phyloP scores from a whole-genome alignment of 2,888 invertebrate species.

The Parnassius glacialis region DNA sequence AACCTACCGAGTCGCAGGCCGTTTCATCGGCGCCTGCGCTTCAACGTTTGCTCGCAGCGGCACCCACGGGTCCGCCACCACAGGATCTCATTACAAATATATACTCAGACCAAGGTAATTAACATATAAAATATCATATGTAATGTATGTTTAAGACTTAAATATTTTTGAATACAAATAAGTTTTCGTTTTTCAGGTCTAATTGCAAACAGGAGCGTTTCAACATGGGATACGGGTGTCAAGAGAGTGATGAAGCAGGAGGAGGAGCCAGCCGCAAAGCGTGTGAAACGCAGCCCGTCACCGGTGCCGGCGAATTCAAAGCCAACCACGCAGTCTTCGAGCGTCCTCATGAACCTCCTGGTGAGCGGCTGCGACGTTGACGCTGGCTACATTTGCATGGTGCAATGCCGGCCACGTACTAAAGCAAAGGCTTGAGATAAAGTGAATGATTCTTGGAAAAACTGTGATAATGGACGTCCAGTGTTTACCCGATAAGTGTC shows the following conservation, averaged over 20 bases:
- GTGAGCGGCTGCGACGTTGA: slow-evolving; percentile 97
- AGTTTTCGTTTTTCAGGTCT: slow-evolving; percentile 49
- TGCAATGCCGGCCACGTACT: slow-evolving; percentile 83
- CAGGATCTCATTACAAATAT: slow-evolving; percentile 75
- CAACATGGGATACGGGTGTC: slow-evolving; percentile 65
- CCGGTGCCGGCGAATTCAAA: slow-evolving; percentile 47
- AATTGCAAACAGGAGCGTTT: slow-evolving; percentile 63
- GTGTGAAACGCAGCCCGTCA: slow-evolving; percentile 66
- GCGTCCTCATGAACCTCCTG: slow-evolving; percentile 96
- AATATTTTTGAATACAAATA: background rate
- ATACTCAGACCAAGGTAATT: slow-evolving; percentile 69
- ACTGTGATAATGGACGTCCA: slow-evolving; percentile 79
- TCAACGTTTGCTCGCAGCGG: slow-evolving; percentile 64
- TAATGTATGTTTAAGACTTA: too few relatives aligned
- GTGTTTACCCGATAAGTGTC: slow-evolving; percentile 56
- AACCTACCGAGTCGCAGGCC: slow-evolving; percentile 59
- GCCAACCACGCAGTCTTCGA: slow-evolving; percentile 81
- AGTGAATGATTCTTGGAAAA: slow-evolving; percentile 43
- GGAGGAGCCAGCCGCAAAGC: slow-evolving; percentile 65
- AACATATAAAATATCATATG: background rate
- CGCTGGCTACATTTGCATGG: slow-evolving; percentile 94
- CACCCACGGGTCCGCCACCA: slow-evolving; percentile 68
- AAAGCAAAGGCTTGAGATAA: slow-evolving; percentile 69
- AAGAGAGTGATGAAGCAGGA: slow-evolving; percentile 68
- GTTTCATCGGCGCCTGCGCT: slow-evolving; percentile 64